Evolutionary conservation across 2,888 invertebrate species (phyloP).

Genomic region (Mythimna ferrago): DNA sequence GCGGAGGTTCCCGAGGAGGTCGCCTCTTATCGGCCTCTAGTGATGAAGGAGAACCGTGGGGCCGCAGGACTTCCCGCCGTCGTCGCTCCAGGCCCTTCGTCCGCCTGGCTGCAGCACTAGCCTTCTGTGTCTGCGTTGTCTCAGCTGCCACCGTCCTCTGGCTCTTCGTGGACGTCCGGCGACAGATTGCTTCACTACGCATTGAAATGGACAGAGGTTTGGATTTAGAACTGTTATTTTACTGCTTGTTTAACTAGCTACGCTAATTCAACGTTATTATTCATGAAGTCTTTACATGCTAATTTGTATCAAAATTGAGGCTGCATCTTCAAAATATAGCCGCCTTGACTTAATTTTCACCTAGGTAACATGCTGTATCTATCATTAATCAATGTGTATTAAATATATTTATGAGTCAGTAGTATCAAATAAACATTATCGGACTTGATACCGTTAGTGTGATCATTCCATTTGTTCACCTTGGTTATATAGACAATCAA

Average conservation of each 20-base stretch:
- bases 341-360: background rate
- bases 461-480: constrained; percentile 34
- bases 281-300: background rate
- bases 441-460: constrained; percentile 5
- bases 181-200: constrained; percentile 92
- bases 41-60: constrained; percentile 90
- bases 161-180: constrained; percentile 93
- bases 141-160: constrained; percentile 92
- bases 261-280: background rate
- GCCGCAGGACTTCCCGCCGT: constrained; percentile 78
- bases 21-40: constrained; percentile 92
- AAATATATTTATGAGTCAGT: constrained; percentile 5
- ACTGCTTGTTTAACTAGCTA: background rate
- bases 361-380: background rate
- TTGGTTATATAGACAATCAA: constrained; percentile 43
- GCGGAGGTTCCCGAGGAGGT: constrained; percentile 86
- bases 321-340: background rate
- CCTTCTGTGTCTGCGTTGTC: constrained; percentile 91
- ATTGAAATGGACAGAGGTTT: constrained; percentile 93
- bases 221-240: constrained; percentile 54
- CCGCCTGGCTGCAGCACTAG: constrained; percentile 91
- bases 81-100: constrained; percentile 89
- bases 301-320: background rate
- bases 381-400: background rate
- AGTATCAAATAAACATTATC: constrained; percentile 32